Evolutionary conservation across 2,113 vertebrate species (phyloP), one percentile per base, ranked within the genome.

Genomic region (Alouatta palliata): DNA sequence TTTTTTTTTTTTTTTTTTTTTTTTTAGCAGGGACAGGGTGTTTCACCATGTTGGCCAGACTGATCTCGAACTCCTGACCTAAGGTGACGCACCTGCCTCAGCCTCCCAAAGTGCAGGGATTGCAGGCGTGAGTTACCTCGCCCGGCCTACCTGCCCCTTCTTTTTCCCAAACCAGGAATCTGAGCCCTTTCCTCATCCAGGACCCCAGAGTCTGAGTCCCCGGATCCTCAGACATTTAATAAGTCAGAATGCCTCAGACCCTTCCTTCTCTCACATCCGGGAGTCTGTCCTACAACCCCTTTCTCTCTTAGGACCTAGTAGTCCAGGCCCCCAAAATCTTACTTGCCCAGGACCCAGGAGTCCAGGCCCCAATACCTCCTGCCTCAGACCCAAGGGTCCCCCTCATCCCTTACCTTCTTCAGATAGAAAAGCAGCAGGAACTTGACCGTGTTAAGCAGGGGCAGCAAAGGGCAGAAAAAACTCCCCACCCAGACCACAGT

Each of bases 401-500:
- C 6, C 35, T 30, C 32, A 27, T 32, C 14, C 12, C 96, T 95
- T 88, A 99, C 99, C 99, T 98, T 99, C 97, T 99, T 99, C 98
- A 98, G 98, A 97, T 99, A 99, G 96, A 99, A 99, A 90, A 99
- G 90, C 80, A 99, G 96, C 93, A 99, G 43, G 82, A 99, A 99
- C 96, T 99, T 99, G 95, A 98, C 32, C 17, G 98, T 98, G 98
- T 99, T 99, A 96, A 99, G 98, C 87, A 99, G 92, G 0, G 99
- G 99, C 94, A 99, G 98, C 54, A 99, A 95, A 30, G 99, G 99
- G 97, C 99, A 99, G 98, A 99, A 99, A 37, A 99, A 98, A 58
- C 99, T 98, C 19, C 99, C 99, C 0, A 98, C 98, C 99, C 99
- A 99, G 96, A 99, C 99, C 76, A 99, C 98, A 0, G 99, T 99